Conservation (phyloP, 53 echinoderm and acorn worm genomes). For the Mesocentrotus franciscanus region DNA sequence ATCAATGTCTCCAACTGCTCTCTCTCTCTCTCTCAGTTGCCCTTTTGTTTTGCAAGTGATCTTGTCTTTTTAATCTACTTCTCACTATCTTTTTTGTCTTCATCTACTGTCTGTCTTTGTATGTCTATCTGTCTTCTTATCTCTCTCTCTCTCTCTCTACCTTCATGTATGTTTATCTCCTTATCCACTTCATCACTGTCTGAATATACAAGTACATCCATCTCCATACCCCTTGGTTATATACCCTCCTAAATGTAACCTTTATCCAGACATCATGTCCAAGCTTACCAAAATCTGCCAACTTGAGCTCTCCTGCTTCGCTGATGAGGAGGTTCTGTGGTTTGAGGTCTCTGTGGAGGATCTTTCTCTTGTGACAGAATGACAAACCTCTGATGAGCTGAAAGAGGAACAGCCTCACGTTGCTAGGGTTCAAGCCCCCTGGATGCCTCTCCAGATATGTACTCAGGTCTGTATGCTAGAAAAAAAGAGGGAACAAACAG, state of each 20-base stretch:
- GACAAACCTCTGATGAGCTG: constrained; percentile 93
- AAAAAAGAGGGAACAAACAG: background rate
- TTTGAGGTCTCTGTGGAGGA: constrained; percentile 96
- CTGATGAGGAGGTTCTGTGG: constrained; percentile 99
- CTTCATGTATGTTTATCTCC: background rate
- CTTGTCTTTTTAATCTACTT: no score
- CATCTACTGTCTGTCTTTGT: no score
- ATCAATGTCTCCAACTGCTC: background rate
- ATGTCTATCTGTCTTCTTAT: background rate
- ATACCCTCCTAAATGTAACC: background rate
- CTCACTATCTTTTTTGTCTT: no score
- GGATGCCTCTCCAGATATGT: constrained; percentile 95
- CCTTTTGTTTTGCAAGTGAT: background rate
- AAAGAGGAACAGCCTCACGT: constrained; percentile 94
- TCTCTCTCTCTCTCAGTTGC: background rate
- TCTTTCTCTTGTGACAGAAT: constrained; percentile 85
- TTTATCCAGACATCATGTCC: background rate
- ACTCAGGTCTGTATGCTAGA: constrained; percentile 96
- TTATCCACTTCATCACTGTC: background rate
- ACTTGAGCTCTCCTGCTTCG: constrained; percentile 92
- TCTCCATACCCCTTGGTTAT: background rate
- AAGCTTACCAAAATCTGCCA: constrained; percentile 97
- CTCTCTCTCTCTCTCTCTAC: background rate
- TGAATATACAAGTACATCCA: background rate
- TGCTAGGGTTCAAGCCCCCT: constrained; percentile 89